Percentiles rank a stretch among this genome's conserved stretches.
phyloP scores from a whole-genome alignment of 2,797 vertebrate species.

The Poeciliopsis turneri region DNA sequence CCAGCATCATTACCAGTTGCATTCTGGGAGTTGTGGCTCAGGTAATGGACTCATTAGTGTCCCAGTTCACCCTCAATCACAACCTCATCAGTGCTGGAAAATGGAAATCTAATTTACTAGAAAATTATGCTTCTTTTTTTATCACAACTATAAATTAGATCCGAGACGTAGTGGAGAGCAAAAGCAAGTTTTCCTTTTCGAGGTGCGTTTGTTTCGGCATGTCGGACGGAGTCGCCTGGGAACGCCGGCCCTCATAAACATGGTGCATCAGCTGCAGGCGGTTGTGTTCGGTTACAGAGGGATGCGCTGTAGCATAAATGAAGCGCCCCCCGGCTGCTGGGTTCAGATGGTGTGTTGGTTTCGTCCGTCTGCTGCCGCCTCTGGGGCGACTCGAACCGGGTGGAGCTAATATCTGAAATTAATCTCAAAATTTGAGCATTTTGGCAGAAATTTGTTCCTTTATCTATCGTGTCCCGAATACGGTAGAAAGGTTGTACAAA shows the following conservation, averaged over 20 bases:
- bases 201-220: constrained; percentile 19
- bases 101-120: constrained; percentile 22
- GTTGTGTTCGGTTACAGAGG: constrained; percentile 46
- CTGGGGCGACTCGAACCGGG: constrained; percentile 46
- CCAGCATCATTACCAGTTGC: constrained; percentile 13
- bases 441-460: too few relatives aligned
- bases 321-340: constrained; percentile 47
- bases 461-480: too few relatives aligned
- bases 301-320: constrained; percentile 65
- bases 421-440: too few relatives aligned
- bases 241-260: constrained; percentile 27
- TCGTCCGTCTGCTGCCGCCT: constrained; percentile 59
- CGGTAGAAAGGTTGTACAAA: too few relatives aligned
- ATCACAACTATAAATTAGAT: neutral
- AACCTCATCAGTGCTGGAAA: constrained; percentile 7
- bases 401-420: constrained; percentile 27
- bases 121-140: neutral
- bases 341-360: constrained; percentile 63
- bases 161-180: neutral
- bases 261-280: constrained; percentile 31
- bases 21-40: constrained; percentile 1
- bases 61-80: constrained; percentile 23
- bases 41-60: constrained; percentile 31
- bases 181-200: neutral
- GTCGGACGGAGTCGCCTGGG: constrained; percentile 16